These are phyloP conservation scores for Notamacropus eugenii DNA, from an alignment of 2,797 vertebrate genomes.

Conservation along the genomic window DNA sequence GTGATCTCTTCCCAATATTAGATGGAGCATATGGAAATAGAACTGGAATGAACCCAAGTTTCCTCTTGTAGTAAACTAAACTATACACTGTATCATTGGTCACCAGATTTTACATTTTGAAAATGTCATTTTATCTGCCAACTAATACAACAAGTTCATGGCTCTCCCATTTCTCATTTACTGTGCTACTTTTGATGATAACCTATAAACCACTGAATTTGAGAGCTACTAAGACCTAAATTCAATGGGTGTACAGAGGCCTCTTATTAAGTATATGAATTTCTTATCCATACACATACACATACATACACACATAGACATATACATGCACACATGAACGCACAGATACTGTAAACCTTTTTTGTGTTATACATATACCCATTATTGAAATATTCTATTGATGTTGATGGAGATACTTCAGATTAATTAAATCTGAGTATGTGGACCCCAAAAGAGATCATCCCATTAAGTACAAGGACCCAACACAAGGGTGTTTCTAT, in stretches of 20 bases:
- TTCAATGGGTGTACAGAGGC: slow-evolving; percentile 64
- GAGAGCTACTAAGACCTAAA: slow-evolving; percentile 70
- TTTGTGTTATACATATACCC: slow-evolving; percentile 74
- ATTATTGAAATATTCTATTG: slow-evolving; percentile 76
- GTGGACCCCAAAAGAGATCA: background rate
- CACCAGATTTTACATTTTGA: background rate
- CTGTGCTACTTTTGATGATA: slow-evolving; percentile 69
- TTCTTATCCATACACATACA: background rate
- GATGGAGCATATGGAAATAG: background rate
- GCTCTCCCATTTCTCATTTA: slow-evolving; percentile 61
- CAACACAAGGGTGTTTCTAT: background rate
- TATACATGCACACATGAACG: background rate
- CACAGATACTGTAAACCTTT: slow-evolving; percentile 56
- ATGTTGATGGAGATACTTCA: slow-evolving; percentile 31
- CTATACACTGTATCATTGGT: accelerated
- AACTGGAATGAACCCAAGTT: background rate
- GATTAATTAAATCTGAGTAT: slow-evolving; percentile 3
- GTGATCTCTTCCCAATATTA: background rate
- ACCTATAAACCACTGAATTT: slow-evolving; percentile 67
- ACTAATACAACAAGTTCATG: slow-evolving; percentile 33
- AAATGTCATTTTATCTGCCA: background rate
- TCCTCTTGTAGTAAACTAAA: background rate
- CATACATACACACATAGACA: background rate
- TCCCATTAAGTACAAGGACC: background rate
- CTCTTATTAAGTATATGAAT: background rate